These are phyloP conservation scores for Platorchestia sp. DNA, from an alignment of 1,140 invertebrate genomes.

Conservation along the genomic window DNA sequence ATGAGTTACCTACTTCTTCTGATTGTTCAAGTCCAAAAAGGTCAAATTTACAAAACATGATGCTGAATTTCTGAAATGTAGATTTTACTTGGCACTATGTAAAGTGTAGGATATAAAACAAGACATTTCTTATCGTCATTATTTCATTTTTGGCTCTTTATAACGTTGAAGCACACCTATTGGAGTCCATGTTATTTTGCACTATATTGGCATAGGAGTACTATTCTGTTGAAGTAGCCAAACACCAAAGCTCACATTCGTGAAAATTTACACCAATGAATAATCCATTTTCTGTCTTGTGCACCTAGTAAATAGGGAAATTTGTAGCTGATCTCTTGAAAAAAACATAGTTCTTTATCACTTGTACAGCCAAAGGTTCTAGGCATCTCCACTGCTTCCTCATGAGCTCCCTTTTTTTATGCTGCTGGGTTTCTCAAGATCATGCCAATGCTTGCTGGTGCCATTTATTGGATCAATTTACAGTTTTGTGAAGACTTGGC, in stretches of 20 bases:
- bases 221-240: neutral
- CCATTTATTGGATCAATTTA: constrained; percentile 67
- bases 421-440: neutral
- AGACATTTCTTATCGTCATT: too few relatives aligned
- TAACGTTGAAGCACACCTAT: too few relatives aligned
- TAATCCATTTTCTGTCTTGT: neutral
- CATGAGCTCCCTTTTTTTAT: neutral
- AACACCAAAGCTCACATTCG: neutral
- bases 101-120: too few relatives aligned
- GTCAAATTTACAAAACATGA: too few relatives aligned
- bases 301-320: neutral
- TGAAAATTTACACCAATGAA: neutral
- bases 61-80: too few relatives aligned
- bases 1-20: too few relatives aligned
- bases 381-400: neutral
- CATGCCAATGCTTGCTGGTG: neutral
- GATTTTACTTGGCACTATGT: too few relatives aligned
- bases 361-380: neutral
- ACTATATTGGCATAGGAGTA: too few relatives aligned
- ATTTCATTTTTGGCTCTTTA: too few relatives aligned
- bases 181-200: too few relatives aligned
- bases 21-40: too few relatives aligned
- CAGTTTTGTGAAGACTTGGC: constrained; percentile 82
- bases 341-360: neutral
- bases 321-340: neutral